Base-by-base conservation (phyloP, 1,140 invertebrate genomes). In the Littorina saxatilis region DNA sequence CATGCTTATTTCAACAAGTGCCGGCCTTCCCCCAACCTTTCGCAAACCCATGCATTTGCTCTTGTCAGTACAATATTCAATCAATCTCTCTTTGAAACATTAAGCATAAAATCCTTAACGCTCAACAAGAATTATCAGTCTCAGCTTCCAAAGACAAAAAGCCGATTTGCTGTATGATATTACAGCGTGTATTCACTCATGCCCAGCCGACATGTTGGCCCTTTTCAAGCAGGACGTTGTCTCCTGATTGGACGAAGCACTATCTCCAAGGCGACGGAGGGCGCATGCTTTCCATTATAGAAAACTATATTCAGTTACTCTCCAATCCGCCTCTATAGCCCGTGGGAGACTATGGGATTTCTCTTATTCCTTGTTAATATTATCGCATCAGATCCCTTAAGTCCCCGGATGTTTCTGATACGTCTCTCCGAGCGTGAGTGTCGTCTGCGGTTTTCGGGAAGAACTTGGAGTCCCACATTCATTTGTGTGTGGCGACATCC, bases 221-320 rank as follows among this genome's bases (percentile, higher is more conserved):
- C 43, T 75, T 75, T 75, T 43, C 7, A 4, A n/a, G 73, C 11
- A 0, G 73, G 35, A 9, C 29, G 27, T 27, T n/a, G 43, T 23
- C 11, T 13, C 29, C 7, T 1, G 50, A 58, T 43, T 35, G 37
- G 9, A 35, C n/a, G n/a, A n/a, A n/a, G n/a, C 9, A 0, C 76
- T 78, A 78, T 78, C 76, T 78, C 35, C 52, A 13, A 1, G 58
- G 52, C 76, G 76, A 63, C 55, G 35, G 55, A 35, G 50, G 39
- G 55, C 55, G 76, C 76, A 78, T 78, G 76, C 39, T 78, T 78
- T 78, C 76, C 52, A 78, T 78, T 78, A 78, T 78, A 78, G 76
- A 78, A 78, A 78, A 78, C 39, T 78, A 78, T 78, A 78, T 78
- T 78, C 76, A 78, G 76, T 78, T 78, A 78, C 76, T 43, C 50